phyloP scores from a whole-genome alignment of 2,797 vertebrate species.

The Anguilla megastoma region DNA sequence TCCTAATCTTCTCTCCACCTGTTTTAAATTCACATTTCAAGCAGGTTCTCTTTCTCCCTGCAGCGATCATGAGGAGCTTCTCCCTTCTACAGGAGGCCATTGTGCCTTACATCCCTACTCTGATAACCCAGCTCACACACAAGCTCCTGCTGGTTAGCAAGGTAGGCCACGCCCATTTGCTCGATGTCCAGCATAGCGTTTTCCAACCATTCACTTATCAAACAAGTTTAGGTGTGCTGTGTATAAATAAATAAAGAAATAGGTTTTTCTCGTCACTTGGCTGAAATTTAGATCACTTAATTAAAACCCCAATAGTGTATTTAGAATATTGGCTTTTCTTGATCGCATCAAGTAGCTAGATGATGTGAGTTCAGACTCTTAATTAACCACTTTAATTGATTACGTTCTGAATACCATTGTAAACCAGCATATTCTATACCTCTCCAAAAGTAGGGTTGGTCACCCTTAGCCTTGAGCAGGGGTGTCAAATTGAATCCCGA shows the following conservation, averaged over 20 bases:
- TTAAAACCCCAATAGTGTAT: background rate
- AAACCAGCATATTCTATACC: background rate
- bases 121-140: conserved; percentile 94
- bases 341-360: background rate
- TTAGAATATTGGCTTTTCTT: background rate
- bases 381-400: background rate
- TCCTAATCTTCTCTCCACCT: background rate
- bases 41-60: conserved; percentile 36
- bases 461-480: conserved; percentile 35
- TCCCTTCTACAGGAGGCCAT: conserved; percentile 95
- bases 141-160: conserved; percentile 97
- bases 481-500: too few species aligned
- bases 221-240: background rate
- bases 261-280: too few species aligned
- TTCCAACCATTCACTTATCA: too few species aligned
- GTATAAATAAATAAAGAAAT: too few species aligned
- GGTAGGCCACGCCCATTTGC: conserved; percentile 68
- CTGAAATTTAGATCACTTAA: background rate
- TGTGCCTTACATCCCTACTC: conserved; percentile 92
- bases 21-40: background rate
- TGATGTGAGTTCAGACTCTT: background rate
- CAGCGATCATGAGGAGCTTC: conserved; percentile 98
- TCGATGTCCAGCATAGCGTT: background rate
- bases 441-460: background rate
- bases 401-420: background rate